A percentile compares a stretch with the other conserved stretches of the same genome.
These are phyloP conservation scores for Prosopocoilus inquinatus DNA, from an alignment of 2,888 invertebrate genomes.

Conservation along the genomic window DNA sequence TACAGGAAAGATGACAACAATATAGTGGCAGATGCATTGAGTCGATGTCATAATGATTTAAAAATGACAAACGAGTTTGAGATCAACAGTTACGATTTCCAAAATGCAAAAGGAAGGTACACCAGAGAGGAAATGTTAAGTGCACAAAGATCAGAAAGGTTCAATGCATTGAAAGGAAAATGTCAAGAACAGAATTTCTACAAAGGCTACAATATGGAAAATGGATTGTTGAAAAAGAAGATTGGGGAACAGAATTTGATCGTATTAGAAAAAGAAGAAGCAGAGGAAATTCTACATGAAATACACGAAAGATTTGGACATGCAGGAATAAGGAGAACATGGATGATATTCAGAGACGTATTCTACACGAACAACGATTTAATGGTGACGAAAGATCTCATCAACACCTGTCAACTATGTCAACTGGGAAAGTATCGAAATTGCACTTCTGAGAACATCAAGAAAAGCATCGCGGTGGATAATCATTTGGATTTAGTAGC, in stretches of 20 bases:
- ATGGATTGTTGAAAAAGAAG: background rate
- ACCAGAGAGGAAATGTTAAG: background rate
- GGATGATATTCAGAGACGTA: background rate
- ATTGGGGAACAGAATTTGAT: too few species aligned
- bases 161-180: background rate
- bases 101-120: background rate
- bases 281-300: background rate
- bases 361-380: background rate
- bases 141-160: background rate
- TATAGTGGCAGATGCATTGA: background rate
- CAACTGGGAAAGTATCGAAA: background rate
- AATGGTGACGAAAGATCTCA: background rate
- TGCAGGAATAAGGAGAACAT: too few species aligned
- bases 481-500: background rate
- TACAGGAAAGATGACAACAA: background rate
- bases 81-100: background rate
- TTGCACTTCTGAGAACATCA: background rate
- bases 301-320: background rate
- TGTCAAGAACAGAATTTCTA: background rate
- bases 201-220: background rate
- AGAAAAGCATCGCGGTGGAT: background rate
- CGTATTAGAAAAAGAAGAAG: too few species aligned
- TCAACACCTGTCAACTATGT: background rate
- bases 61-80: background rate
- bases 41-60: background rate